Conservation (phyloP, 1,140 invertebrate species). For the Drosophila ohnishii region DNA sequence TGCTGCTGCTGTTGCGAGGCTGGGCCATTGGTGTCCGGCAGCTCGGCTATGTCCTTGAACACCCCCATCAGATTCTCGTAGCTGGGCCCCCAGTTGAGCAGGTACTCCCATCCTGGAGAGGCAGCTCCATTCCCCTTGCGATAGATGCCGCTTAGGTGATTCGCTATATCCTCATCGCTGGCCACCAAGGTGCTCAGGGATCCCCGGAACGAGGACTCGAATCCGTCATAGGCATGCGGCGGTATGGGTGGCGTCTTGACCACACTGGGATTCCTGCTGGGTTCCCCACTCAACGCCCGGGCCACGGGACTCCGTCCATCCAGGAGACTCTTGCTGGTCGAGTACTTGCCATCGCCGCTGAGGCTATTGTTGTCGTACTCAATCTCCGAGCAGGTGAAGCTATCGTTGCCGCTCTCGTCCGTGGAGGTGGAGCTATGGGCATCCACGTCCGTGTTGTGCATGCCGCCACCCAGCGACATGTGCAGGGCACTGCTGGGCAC, state of each 20-base stretch:
- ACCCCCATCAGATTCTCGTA: constrained; percentile 97
- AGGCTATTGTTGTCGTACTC: constrained; percentile 96
- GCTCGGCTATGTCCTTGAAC: constrained; percentile 97
- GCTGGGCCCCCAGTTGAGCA: constrained; percentile 97
- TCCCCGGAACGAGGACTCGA: constrained; percentile 96
- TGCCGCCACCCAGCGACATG: constrained; percentile 84
- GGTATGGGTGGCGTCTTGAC: constrained; percentile 85
- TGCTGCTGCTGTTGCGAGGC: constrained; percentile 49
- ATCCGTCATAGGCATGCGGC: constrained; percentile 93
- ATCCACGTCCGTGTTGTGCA: constrained; percentile 88
- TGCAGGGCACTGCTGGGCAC: constrained; percentile 87
- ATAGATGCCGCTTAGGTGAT: constrained; percentile 89
- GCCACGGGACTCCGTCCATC: constrained; percentile 86
- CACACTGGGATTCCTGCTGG: constrained; percentile 80
- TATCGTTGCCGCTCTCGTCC: constrained; percentile 97
- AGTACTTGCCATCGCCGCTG: constrained; percentile 90
- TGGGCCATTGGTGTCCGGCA: constrained; percentile 90
- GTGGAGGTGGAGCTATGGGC: constrained; percentile 93
- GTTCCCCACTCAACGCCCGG: constrained; percentile 85
- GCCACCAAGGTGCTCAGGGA: constrained; percentile 96
- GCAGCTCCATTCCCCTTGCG: constrained; percentile 90
- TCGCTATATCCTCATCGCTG: constrained; percentile 94
- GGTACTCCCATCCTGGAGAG: constrained; percentile 94
- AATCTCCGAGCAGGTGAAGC: constrained; percentile 98
- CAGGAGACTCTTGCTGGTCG: constrained; percentile 87